Evolutionary conservation across 2,113 vertebrate species (phyloP).

Genomic region (Danionella cerebrum): DNA sequence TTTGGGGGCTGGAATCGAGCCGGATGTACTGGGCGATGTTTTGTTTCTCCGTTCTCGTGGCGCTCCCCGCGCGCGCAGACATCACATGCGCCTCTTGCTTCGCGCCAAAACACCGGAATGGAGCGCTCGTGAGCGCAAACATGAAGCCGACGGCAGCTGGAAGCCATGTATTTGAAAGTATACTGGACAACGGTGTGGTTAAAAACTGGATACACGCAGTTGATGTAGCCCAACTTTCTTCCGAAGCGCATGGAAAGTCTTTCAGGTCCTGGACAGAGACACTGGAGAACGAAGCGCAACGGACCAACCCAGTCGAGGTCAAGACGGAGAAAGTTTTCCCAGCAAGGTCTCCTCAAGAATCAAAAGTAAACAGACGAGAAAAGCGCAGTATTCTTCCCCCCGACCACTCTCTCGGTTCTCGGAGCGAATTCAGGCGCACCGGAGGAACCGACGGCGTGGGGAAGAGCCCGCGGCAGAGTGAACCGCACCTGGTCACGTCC

Average conservation of each 20-base stretch:
- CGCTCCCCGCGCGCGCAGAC: slow-evolving; percentile 6
- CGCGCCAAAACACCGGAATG: background rate
- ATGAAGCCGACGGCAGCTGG: background rate
- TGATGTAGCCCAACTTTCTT: slow-evolving; percentile 10
- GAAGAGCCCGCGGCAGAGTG: slow-evolving; percentile 57
- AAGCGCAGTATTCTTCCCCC: slow-evolving; percentile 19
- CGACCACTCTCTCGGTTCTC: slow-evolving; percentile 58
- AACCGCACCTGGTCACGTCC: slow-evolving; percentile 74
- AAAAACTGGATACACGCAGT: background rate
- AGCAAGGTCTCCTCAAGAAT: background rate
- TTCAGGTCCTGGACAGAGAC: background rate
- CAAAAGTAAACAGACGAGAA: background rate
- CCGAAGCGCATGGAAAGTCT: background rate
- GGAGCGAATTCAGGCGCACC: slow-evolving; percentile 58
- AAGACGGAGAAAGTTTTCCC: slow-evolving; percentile 9
- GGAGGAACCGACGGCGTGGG: slow-evolving; percentile 64
- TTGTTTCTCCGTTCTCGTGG: slow-evolving; percentile 1
- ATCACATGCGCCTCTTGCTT: slow-evolving; percentile 20
- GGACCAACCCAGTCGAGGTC: background rate
- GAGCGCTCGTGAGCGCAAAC: background rate
- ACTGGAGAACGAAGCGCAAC: background rate
- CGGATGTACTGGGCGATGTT: background rate
- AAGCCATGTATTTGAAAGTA: background rate
- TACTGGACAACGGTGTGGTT: background rate
- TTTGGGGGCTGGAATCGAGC: background rate